Evolutionary conservation across 2,888 invertebrate genomes (phyloP).

Genomic region (Drosophila nigricruria): DNA sequence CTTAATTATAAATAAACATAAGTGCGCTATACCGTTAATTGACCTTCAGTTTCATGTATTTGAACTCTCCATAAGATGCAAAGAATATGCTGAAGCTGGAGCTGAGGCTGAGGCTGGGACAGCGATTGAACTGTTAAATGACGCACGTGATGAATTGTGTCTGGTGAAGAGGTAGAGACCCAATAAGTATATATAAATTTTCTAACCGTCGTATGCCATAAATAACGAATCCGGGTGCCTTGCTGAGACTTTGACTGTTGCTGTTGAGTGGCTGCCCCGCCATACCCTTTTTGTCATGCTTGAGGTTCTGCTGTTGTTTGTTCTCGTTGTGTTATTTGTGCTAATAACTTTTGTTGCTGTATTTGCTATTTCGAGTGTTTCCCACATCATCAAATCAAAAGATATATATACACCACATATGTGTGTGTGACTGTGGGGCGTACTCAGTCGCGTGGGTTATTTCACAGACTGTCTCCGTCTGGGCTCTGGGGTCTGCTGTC

Average conservation of each 20-base stretch:
- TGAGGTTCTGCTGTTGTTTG: constrained; percentile 31
- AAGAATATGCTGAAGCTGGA: neutral
- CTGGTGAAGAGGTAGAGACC: constrained; percentile 36
- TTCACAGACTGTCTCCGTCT: constrained; percentile 47
- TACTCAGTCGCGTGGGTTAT: constrained; percentile 74
- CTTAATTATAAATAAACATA: constrained; percentile 7
- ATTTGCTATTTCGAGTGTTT: constrained; percentile 75
- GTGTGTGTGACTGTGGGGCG: constrained; percentile 56
- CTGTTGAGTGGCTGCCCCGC: constrained; percentile 40
- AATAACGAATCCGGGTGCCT: constrained; percentile 77
- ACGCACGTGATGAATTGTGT: constrained; percentile 78
- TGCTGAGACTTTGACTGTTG: constrained; percentile 36
- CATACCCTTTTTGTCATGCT: constrained; percentile 16
- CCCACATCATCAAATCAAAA: constrained; percentile 65
- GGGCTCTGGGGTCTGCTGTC: constrained; percentile 18
- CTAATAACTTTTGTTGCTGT: constrained; percentile 59
- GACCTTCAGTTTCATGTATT: constrained; percentile 21
- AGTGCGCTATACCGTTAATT: constrained; percentile 43
- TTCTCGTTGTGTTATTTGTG: constrained; percentile 59
- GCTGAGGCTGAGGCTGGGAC: constrained; percentile 10
- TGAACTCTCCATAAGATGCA: constrained; percentile 17
- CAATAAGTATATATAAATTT: constrained; percentile 37
- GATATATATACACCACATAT: constrained; percentile 13
- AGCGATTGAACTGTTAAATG: constrained; percentile 76
- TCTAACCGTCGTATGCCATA: constrained; percentile 60